phyloP scores from a whole-genome alignment of 1,140 invertebrate genomes.

The Drosophila mojavensis region DNA sequence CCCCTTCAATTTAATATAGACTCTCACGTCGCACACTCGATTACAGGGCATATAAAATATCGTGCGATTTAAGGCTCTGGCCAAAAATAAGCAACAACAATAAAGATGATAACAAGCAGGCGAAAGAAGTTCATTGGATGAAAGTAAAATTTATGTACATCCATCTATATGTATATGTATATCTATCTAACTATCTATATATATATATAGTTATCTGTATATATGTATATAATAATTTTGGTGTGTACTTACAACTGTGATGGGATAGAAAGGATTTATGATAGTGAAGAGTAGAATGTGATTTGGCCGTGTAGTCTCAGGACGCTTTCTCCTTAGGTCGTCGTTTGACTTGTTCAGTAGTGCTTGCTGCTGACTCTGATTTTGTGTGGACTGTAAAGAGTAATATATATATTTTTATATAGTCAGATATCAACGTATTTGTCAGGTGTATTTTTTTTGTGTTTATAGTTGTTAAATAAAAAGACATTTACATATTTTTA shows the following conservation, averaged over 20 bases:
- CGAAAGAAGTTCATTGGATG: conserved; percentile 3
- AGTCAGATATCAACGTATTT: conserved; percentile 8
- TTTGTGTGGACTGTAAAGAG: conserved; percentile 82
- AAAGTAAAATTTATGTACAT: conserved; percentile 9
- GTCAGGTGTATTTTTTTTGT: not conserved
- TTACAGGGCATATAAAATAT: conserved; percentile 24
- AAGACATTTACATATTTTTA: not conserved
- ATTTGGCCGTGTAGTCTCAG: conserved; percentile 90
- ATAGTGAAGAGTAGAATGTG: conserved; percentile 98
- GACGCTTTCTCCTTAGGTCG: conserved; percentile 87
- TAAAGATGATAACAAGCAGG: conserved; percentile 19
- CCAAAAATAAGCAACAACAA: conserved; percentile 14
- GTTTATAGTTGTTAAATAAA: conserved; percentile 19
- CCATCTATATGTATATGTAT: not conserved
- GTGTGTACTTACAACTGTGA: conserved; percentile 96
- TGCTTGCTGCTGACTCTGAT: conserved; percentile 82
- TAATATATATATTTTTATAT: conserved; percentile 55
- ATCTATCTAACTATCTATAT: not conserved
- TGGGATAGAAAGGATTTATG: conserved; percentile 98
- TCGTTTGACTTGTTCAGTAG: conserved; percentile 84
- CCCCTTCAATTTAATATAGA: too few species aligned
- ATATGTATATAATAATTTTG: conserved; percentile 33
- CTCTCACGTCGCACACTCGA: not conserved
- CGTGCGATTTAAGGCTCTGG: conserved; percentile 20
- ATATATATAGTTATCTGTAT: not conserved